Conservation (phyloP, 2,113 vertebrate genomes). For the Odobenus rosmarus region DNA sequence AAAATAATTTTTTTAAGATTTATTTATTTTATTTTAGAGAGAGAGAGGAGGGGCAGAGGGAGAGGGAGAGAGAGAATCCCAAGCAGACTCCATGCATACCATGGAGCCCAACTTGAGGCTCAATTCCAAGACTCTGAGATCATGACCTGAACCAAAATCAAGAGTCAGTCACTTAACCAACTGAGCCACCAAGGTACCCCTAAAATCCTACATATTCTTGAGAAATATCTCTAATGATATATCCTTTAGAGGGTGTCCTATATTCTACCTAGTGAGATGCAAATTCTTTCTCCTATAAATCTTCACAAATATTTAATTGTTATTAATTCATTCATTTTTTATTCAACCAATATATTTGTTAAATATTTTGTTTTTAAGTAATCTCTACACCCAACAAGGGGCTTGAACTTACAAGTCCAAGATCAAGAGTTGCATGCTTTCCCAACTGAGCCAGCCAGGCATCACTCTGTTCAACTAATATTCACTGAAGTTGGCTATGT, state of each 20-base stretch:
- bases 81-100: neutral
- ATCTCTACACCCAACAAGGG: neutral
- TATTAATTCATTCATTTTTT: neutral
- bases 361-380: neutral
- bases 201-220: neutral
- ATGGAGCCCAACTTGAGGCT: neutral
- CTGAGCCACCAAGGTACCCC: neutral
- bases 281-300: slow-evolving; percentile 21
- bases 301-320: neutral
- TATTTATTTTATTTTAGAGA: neutral
- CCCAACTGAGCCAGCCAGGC: neutral
- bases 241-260: neutral
- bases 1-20: neutral
- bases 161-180: neutral
- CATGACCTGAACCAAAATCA: neutral
- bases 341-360: neutral
- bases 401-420: neutral
- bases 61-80: neutral
- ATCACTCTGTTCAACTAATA: neutral
- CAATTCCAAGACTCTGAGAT: neutral
- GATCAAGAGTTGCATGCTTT: neutral
- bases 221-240: slow-evolving; percentile 14
- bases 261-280: neutral
- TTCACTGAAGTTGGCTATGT: neutral
- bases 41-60: neutral